A percentile compares a stretch with the other conserved stretches of the same genome.
Evolutionary conservation across 2,797 vertebrate genomes (phyloP).

Genomic region (Hapalemur alaotrensis): DNA sequence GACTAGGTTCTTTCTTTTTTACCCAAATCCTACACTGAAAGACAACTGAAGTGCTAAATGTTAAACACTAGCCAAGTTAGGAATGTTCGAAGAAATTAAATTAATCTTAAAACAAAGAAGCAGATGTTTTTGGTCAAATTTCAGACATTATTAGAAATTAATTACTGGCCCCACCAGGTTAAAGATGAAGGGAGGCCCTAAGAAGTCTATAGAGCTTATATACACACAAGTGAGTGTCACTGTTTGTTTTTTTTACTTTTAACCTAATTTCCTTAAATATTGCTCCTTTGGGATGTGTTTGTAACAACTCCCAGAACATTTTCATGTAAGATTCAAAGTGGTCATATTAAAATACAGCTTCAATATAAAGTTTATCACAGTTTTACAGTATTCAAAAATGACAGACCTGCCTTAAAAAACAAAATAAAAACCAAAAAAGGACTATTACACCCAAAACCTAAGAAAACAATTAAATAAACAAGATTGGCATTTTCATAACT

Average conservation of each 20-base stretch:
- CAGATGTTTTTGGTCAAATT: constrained; percentile 66
- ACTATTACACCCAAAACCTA: constrained; percentile 89
- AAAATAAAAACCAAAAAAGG: constrained; percentile 84
- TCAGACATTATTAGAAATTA: constrained; percentile 61
- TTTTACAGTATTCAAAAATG: constrained; percentile 96
- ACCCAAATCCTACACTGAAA: constrained; percentile 61
- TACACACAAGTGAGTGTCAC: constrained; percentile 73
- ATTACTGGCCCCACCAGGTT: constrained; percentile 59
- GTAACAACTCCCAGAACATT: constrained; percentile 90
- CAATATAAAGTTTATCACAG: constrained; percentile 98
- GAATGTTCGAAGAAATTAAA: constrained; percentile 65
- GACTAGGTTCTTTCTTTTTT: constrained; percentile 26
- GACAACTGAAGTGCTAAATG: constrained; percentile 42
- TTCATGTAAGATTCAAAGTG: constrained; percentile 91
- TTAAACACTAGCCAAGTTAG: constrained; percentile 46
- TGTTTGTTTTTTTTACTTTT: constrained; percentile 63
- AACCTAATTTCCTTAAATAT: constrained; percentile 97
- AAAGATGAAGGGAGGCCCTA: constrained; percentile 67
- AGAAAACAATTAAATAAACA: constrained; percentile 92
- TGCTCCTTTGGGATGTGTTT: constrained; percentile 90
- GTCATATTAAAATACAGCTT: constrained; percentile 98
- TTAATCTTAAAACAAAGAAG: constrained; percentile 60
- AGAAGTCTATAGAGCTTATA: constrained; percentile 69
- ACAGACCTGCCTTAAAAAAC: constrained; percentile 88
- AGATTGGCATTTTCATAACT: constrained; percentile 91